phyloP scores from a whole-genome alignment of 2,888 invertebrate genomes.

The Habrosyne pyritoides region DNA sequence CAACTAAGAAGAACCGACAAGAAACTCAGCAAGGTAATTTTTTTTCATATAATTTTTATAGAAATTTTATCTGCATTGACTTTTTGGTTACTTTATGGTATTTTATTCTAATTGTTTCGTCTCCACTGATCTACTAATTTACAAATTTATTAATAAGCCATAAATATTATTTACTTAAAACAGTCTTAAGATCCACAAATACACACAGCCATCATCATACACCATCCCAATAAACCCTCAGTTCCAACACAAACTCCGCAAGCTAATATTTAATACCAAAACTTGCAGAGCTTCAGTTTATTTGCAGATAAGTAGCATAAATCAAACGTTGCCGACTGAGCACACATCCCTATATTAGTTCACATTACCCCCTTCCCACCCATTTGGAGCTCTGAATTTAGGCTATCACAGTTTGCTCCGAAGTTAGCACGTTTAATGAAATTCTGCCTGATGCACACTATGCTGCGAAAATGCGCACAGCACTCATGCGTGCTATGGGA shows the following conservation, averaged over 20 bases:
- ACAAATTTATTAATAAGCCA: no score
- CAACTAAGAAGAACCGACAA: no score
- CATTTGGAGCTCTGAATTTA: slow-evolving; percentile 2
- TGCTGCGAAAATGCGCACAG: slow-evolving; percentile 16
- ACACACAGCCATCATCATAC: neutral
- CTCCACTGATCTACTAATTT: no score
- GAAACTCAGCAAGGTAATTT: no score
- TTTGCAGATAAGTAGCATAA: slow-evolving; percentile 20
- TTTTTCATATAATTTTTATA: no score
- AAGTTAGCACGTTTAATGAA: slow-evolving; percentile 30
- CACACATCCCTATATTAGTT: slow-evolving; percentile 33
- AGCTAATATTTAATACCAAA: neutral
- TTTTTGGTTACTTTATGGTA: no score
- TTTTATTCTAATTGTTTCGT: no score
- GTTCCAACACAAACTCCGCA: neutral
- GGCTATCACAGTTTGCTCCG: slow-evolving; percentile 10
- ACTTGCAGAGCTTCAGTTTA: slow-evolving; percentile 1
- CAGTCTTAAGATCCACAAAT: no score
- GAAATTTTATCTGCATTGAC: no score
- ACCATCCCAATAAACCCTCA: neutral
- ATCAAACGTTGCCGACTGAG: slow-evolving; percentile 33
- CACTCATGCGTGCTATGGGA: slow-evolving; percentile 15
- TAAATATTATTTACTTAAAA: no score
- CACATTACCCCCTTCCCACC: slow-evolving; percentile 12
- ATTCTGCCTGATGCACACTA: slow-evolving; percentile 25